Evolutionary conservation across 2,113 vertebrate species (phyloP).

Genomic region (Pipra filicauda): DNA sequence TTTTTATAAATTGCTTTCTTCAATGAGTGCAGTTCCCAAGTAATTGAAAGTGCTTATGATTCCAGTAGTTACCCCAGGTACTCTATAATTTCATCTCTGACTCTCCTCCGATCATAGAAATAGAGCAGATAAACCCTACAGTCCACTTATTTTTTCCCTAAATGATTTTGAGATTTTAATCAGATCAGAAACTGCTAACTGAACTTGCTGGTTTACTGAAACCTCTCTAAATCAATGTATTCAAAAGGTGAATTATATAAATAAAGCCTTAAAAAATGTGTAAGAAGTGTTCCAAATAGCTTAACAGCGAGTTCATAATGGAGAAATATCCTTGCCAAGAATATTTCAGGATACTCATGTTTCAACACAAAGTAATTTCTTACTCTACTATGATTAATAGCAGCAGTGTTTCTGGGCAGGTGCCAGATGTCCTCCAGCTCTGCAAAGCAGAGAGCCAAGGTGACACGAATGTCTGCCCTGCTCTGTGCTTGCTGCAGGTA

Average conservation of each 20-base stretch:
- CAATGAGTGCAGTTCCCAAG: background rate
- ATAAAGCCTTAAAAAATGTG: background rate
- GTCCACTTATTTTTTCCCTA: background rate
- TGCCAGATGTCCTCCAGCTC: conserved; percentile 41
- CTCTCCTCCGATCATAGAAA: background rate
- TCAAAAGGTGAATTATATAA: background rate
- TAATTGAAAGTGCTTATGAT: background rate
- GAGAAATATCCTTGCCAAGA: background rate
- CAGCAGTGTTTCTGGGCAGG: background rate
- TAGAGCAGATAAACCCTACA: background rate
- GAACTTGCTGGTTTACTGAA: background rate
- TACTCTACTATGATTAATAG: conserved; percentile 15
- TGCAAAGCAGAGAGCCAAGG: background rate
- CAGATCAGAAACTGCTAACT: background rate
- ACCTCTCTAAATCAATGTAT: background rate
- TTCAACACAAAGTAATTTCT: conserved; percentile 14
- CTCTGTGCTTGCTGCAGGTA: background rate
- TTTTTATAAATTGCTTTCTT: background rate
- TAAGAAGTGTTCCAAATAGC: background rate
- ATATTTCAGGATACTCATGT: background rate
- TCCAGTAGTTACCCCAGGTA: background rate
- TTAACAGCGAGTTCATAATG: background rate
- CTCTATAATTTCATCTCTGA: background rate
- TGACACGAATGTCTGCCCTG: background rate
- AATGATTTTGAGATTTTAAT: background rate